Conservation (phyloP, 1,140 invertebrate species). For the Galleria mellonella region DNA sequence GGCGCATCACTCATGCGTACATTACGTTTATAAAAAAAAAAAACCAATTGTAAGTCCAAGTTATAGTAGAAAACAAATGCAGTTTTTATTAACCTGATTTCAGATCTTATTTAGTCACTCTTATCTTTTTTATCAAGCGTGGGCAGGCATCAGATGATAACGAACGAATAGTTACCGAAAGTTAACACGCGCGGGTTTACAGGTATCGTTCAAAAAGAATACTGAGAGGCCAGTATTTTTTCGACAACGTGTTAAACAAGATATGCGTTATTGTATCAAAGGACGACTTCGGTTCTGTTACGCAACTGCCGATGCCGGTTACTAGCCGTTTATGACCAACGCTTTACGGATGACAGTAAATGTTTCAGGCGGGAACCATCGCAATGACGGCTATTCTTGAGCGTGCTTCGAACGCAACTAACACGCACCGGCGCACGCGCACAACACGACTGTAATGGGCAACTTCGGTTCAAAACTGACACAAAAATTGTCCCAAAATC, state of each 20-base stretch:
- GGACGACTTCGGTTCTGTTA: slow-evolving; percentile 18
- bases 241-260: slow-evolving; percentile 18
- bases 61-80: too few relatives aligned
- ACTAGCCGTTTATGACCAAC: slow-evolving; percentile 22
- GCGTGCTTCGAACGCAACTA: slow-evolving; percentile 58
- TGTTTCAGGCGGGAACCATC: slow-evolving; percentile 29
- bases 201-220: slow-evolving; percentile 11
- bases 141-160: slow-evolving; percentile 6
- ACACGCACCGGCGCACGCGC: slow-evolving; percentile 52
- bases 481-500: slow-evolving; percentile 45
- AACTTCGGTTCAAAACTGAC: slow-evolving; percentile 23
- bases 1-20: slow-evolving; percentile 63
- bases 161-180: background rate
- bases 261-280: slow-evolving; percentile 17
- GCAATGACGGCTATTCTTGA: slow-evolving; percentile 55
- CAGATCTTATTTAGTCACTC: background rate
- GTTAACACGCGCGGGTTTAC: slow-evolving; percentile 24
- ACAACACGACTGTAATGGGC: slow-evolving; percentile 38
- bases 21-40: slow-evolving; percentile 12
- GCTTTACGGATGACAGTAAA: slow-evolving; percentile 8
- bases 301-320: slow-evolving; percentile 18
- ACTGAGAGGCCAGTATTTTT: slow-evolving; percentile 21
- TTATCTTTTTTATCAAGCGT: slow-evolving; percentile 14
- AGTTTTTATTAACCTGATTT: too few relatives aligned
- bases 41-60: too few relatives aligned